Conservation (phyloP, 2,888 invertebrate genomes). For the Pristionchus entomophagus region DNA sequence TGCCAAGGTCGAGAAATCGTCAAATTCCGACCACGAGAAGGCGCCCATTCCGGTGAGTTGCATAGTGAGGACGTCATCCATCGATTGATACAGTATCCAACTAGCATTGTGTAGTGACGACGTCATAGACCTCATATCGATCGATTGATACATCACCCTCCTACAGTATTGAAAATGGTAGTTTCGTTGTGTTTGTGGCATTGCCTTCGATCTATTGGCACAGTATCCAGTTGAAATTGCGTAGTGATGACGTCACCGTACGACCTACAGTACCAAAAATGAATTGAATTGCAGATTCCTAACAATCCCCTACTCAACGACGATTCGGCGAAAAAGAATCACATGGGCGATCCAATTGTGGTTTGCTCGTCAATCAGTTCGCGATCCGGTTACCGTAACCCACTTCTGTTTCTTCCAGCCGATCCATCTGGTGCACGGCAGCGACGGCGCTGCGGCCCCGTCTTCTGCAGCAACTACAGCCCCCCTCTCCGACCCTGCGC, state of each 20-base stretch:
- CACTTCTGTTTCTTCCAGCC: background rate
- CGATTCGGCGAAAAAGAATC: slow-evolving; percentile 29
- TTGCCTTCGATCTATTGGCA: background rate
- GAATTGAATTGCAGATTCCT: background rate
- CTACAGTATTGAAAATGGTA: no score
- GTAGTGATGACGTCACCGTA: no score
- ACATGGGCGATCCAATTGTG: slow-evolving; percentile 17
- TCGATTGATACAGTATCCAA: no score
- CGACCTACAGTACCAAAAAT: background rate
- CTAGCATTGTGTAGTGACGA: no score
- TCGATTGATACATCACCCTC: no score
- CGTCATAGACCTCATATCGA: no score
- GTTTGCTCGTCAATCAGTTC: no score
- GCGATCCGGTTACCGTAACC: no score
- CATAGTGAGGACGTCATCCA: background rate
- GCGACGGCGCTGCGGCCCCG: background rate
- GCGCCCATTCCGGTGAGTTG: background rate
- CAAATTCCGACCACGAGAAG: background rate
- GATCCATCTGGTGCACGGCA: background rate
- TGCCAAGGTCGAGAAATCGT: background rate
- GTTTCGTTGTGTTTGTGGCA: background rate
- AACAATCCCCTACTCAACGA: background rate
- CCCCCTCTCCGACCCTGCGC: background rate
- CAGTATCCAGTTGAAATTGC: no score
- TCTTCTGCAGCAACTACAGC: background rate